Base-by-base conservation (phyloP, 92 coral and sea anemone species). In the Parazoanthus atlanticus region DNA sequence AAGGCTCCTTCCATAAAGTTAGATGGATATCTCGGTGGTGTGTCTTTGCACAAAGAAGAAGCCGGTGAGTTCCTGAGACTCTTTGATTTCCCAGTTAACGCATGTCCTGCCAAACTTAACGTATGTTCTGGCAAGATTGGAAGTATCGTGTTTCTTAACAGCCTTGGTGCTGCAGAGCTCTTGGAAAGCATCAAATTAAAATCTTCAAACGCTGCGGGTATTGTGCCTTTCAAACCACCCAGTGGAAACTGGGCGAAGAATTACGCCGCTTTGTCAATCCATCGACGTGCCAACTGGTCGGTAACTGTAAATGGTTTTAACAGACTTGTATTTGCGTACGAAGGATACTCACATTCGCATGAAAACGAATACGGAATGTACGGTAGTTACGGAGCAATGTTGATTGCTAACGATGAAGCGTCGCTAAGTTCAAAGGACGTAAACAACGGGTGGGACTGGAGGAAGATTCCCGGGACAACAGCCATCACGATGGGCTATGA, bases 161-260 rank as follows among this genome's bases (percentile, higher is more conserved):
- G 84, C 58, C 90, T 89, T 23, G 92, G 92, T 25, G 76, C 81
- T 76, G 70, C 84, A 38, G 76, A 85, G 30, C 70, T 89, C 15
- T 64, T 89, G 74, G 92, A 85, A 29, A 77, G 23, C 8, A 49
- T 85, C 70, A 89, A 84, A 21, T 36, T n/a, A 8, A 86, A 78
- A 29, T 54, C 85, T 23, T 56, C 73, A 52, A 23, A 11, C 30
- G 25, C 47, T 21, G 31, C 67, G 19, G 67, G 78, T 15, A 33
- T 23, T 29, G 21, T 47, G 33, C 21, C 72, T 8, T 30, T 72
- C 30, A 54, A 12, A 6, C 71, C 90, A 41, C 89, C 91, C 76
- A 89, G 29, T 76, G 91, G 91, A 16, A 85, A 89, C 70, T 89
- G 91, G 91, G 75, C 91, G 65, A 89, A 89, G 81, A 81, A 89